Evolutionary conservation across 2,888 invertebrate genomes (phyloP), one percentile per base, ranked within the genome.

Genomic region (Andricus quercusramuli): DNA sequence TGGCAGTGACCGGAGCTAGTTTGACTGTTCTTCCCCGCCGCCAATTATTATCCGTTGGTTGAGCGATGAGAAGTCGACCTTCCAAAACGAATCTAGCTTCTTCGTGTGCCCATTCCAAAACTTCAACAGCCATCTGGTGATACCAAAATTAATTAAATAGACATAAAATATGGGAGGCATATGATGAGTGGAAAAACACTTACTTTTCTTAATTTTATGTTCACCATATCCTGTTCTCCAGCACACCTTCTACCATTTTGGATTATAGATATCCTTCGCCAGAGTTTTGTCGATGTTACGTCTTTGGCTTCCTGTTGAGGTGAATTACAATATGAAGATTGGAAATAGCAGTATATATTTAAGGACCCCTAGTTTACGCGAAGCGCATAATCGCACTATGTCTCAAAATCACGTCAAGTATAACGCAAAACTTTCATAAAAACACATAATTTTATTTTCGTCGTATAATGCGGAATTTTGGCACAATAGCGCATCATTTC

Each of bases 81-180:
- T 98, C 98, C 93, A 98, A 95, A 85, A 97, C 96, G 92, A 98
- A 98, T 92, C 96, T 96, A 70, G 97, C 97, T 92, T 98, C 98
- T 89, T 98, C 98, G 90, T 97, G 97, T 93, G 97, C 97, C 99
- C 99, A 99, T 90, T 98, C 98, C 85, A 99, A 93, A 8, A 98
- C 96, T 92, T 99, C 98, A 84, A 98, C 96, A 78, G 98, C 98
- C 95, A 98, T 97, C 95, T 95, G 87, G 44, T 65, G 22, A 68
- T 78, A 15, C 29, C 80, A 64, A 64, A 67, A 74, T 77, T 37
- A 68, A 56, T 51, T 15, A 25, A 11, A 56, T 8, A 29, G 22
- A 51, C 17, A 67, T 44, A 20, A 25, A 41, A 6, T 41, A 66
- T 68, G 25, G 25, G 13, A 59, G 13, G 47, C 47, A 47, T 47